Conservation (phyloP, 2,888 invertebrate genomes). For the Gandaritis pyraliata region DNA sequence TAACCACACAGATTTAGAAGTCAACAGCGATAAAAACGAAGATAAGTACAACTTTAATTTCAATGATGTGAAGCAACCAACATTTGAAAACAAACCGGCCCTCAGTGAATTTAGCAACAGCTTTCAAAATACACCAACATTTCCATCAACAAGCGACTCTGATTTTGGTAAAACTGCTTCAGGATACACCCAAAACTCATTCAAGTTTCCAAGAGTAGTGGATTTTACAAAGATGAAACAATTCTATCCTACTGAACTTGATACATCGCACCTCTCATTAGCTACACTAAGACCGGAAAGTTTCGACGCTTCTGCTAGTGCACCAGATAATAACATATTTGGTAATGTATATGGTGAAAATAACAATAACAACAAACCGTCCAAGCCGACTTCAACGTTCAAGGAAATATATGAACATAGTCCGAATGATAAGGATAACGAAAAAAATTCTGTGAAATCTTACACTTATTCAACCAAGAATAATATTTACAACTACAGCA, state of each 20-base stretch:
- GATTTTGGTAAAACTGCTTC: constrained; percentile 52
- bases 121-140: constrained; percentile 55
- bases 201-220: constrained; percentile 69
- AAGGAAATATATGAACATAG: constrained; percentile 50
- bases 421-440: constrained; percentile 50
- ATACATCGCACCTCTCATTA: constrained; percentile 59
- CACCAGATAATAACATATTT: constrained; percentile 48
- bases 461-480: constrained; percentile 39
- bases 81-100: constrained; percentile 53
- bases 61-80: constrained; percentile 47
- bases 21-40: constrained; percentile 54
- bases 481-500: constrained; percentile 28
- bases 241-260: constrained; percentile 59
- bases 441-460: constrained; percentile 49
- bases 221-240: constrained; percentile 72
- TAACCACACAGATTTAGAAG: constrained; percentile 60
- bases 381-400: constrained; percentile 44
- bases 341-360: constrained; percentile 50
- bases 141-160: constrained; percentile 50
- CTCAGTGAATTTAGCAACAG: constrained; percentile 52
- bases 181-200: constrained; percentile 46
- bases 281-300: constrained; percentile 50
- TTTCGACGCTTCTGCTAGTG: constrained; percentile 48
- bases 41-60: constrained; percentile 48
- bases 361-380: constrained; percentile 49